These are phyloP conservation scores for Apostichopus parvimensis DNA, from an alignment of 35 echinoderm and acorn worm genomes.

Conservation along the genomic window DNA sequence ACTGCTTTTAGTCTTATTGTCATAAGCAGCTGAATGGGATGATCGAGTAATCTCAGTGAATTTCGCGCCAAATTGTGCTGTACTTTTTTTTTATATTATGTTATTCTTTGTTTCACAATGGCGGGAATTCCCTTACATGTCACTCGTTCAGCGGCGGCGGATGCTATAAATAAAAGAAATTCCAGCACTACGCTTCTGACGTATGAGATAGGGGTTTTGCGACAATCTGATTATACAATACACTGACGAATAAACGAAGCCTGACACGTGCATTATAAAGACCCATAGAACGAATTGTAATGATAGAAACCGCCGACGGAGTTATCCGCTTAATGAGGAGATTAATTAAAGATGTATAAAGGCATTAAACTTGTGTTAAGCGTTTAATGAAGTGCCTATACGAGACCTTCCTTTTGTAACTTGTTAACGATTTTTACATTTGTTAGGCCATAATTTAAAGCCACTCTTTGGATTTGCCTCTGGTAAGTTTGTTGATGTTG, in stretches of 20 bases:
- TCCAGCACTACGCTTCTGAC: not conserved
- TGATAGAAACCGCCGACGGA: too few species aligned
- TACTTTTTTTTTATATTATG: too few species aligned
- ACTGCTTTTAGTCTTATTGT: not conserved
- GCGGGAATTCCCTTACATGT: slow-evolving; percentile 3
- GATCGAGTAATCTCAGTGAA: not conserved
- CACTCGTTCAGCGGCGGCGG: not conserved
- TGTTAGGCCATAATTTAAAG: too few species aligned
- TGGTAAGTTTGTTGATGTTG: too few species aligned
- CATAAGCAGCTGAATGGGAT: not conserved
- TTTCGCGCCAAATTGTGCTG: slow-evolving; percentile 5
- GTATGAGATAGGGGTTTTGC: not conserved
- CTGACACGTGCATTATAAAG: not conserved
- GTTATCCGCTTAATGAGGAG: too few species aligned
- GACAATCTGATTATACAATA: not conserved
- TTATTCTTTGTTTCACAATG: slow-evolving; percentile 4
- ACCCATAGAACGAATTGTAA: too few species aligned
- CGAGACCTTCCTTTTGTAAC: too few species aligned
- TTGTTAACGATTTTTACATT: too few species aligned
- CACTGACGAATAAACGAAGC: not conserved
- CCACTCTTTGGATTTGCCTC: too few species aligned
- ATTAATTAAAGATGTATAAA: too few species aligned
- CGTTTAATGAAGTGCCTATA: too few species aligned
- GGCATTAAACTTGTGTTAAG: too few species aligned
- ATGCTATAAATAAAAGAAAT: not conserved